Evolutionary conservation across 2,797 vertebrate species (phyloP), one percentile per base, ranked within the genome.

Genomic region (Pipistrellus pipistrellus): DNA sequence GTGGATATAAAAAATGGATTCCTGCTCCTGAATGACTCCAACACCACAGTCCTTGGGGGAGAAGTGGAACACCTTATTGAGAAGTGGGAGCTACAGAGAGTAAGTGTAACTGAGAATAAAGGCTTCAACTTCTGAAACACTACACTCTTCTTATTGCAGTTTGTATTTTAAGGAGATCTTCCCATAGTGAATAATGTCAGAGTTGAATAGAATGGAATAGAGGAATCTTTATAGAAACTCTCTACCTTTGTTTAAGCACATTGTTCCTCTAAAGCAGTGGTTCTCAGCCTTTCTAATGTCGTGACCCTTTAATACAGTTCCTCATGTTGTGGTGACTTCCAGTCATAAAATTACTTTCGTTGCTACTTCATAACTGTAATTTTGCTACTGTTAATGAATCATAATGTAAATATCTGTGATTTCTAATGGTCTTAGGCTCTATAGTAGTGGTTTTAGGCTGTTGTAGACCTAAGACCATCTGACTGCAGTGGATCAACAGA

Each of bases 11-110:
- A 98, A 98, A 99, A 99, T 88, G 99, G 99, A 90, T 98, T 99
- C 96, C 98, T 99, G 97, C 98, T 99, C 48, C 98, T 99, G 93
- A 99, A 99, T 95, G 99, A 99, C 97, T 98, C 98, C 90, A 99
- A 99, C 88, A 99, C 99, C 68, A 96, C 98, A 32, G 98, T 99
- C 95, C 99, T 99, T 17, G 99, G 99, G 68, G 99, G 99, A 97
- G 99, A 99, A 98, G 99, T 99, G 87, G 99, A 99, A 96, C 99
- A 99, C 98, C 99, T 99, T 98, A 99, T 99, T 97, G 99, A 99
- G 97, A 99, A 99, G 94, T 99, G 99, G 99, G 99, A 99, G 95
- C 98, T 99, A 81, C 99, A 99, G 97, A 99, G 99, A 99, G 99
- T 99, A 98, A 99, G 96, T 98, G 1, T 75, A 80, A 78, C 44